Base-by-base conservation (phyloP, 2,797 vertebrate species). In the Arnoldichthys spilopterus region DNA sequence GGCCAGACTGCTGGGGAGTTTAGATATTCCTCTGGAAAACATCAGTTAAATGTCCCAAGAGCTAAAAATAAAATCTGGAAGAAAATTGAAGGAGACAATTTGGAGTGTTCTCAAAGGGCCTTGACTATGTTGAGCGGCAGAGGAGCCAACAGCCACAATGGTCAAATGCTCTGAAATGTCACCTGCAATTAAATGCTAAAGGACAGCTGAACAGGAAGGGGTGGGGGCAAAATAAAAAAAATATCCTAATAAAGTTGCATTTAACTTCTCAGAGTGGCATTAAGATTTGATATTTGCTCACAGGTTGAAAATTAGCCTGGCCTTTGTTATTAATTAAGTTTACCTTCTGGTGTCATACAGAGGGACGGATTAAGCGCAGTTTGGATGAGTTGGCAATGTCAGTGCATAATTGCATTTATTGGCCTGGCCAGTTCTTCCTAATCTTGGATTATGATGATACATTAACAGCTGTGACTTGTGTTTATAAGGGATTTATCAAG, bases 401-500 rank as follows among this genome's bases (percentile, higher is more conserved):
- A 91, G 83, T 79, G 88, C 84, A 83, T 94, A 93, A 94, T 94
- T 94, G 91, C 90, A 92, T 93, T 93, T 92, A 94, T 93, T 93
- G 92, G 91, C 90, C 89, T 87, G 91, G 91, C 89, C 90, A 88
- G 89, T 89, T 91, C 88, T 90, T 91, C 88, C 90, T 94, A 95
- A 95, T 94, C 92, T 91, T 87, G 92, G 92, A 92, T 93, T 95
- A 94, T 93, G 91, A 95, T 93, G 93, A 94, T 94, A 90, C 92
- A 94, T 94, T 93, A 93, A 91, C 90, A 92, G 91, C 93, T 91
- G 91, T 86, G 90, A 90, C 91, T 91, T 91, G 86, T 94, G 93
- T 95, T 94, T 94, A 94, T 92, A 92, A 92, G 91, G 91, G 90
- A 94, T 94, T 93, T 92, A 94, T 95, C 93, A 93, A 90, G 86